phyloP scores from a whole-genome alignment of 2,888 invertebrate species.

The Thereva nobilitata region DNA sequence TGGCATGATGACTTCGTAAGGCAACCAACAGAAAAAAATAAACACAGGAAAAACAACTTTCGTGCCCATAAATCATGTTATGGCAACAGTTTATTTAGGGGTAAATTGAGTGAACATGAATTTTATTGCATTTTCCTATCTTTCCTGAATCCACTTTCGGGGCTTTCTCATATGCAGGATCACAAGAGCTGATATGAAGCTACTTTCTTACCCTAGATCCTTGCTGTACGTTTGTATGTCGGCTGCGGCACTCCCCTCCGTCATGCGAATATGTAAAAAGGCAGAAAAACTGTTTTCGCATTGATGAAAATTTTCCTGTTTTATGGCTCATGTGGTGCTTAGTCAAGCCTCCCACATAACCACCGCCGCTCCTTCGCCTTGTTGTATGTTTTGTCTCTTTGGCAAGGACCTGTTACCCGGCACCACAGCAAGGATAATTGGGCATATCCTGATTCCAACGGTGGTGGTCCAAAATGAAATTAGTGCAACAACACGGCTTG shows the following conservation, averaged over 20 bases:
- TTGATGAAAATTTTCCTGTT: constrained; percentile 30
- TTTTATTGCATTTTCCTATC: constrained; percentile 41
- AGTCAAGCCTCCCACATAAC: neutral
- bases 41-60: constrained; percentile 11
- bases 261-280: neutral
- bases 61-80: constrained; percentile 41
- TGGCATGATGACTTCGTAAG: too few relatives aligned
- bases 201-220: too few relatives aligned
- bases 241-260: too few relatives aligned
- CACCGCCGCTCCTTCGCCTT: neutral
- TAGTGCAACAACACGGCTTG: constrained; percentile 10
- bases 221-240: too few relatives aligned
- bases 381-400: constrained; percentile 3
- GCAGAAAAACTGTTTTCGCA: constrained; percentile 17
- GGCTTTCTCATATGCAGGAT: neutral
- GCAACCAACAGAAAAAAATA: neutral
- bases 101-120: constrained; percentile 43
- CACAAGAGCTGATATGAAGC: too few relatives aligned
- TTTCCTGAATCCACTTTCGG: constrained; percentile 11
- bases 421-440: constrained; percentile 19
- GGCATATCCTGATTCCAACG: constrained; percentile 13
- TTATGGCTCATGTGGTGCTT: constrained; percentile 18
- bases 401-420: constrained; percentile 2
- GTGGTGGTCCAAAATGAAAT: constrained; percentile 23
- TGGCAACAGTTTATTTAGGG: constrained; percentile 43